Percentiles rank a stretch among this genome's conserved stretches.
Evolutionary conservation across 2,797 vertebrate species (phyloP).

Genomic region (Taenioides sp.): DNA sequence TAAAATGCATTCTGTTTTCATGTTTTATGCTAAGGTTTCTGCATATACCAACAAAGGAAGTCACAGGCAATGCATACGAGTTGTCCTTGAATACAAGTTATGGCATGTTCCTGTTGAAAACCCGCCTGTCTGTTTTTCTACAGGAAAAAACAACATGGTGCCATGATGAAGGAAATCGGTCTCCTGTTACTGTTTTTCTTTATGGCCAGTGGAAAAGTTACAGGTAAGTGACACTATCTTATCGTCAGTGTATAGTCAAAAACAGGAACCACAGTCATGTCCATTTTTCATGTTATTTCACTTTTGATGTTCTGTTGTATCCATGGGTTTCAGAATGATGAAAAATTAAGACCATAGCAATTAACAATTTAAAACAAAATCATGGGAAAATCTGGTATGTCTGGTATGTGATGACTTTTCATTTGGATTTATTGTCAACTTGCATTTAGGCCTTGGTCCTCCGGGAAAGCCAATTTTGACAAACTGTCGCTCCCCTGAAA

Average conservation of each 20-base stretch:
- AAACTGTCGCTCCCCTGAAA: constrained; percentile 88
- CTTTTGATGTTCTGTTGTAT: not conserved
- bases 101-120: constrained; percentile 1
- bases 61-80: constrained; percentile 1
- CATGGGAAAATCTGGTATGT: not conserved
- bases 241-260: not conserved
- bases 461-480: constrained; percentile 83
- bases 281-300: constrained; percentile 14
- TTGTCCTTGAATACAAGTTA: constrained; percentile 18
- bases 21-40: not conserved
- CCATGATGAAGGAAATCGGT: constrained; percentile 57
- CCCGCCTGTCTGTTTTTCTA: constrained; percentile 18
- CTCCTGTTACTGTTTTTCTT: constrained; percentile 51
- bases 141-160: constrained; percentile 38
- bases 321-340: too few relatives aligned
- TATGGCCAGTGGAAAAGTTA: constrained; percentile 29
- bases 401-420: not conserved
- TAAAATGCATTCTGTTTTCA: not conserved
- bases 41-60: not conserved
- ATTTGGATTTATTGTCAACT: not conserved
- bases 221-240: constrained; percentile 55
- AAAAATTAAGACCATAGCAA: too few relatives aligned
- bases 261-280: constrained; percentile 8
- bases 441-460: constrained; percentile 62
- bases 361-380: too few relatives aligned